These are phyloP conservation scores for Drosophila fulvimacula DNA, from an alignment of 2,888 invertebrate species.

Conservation along the genomic window DNA sequence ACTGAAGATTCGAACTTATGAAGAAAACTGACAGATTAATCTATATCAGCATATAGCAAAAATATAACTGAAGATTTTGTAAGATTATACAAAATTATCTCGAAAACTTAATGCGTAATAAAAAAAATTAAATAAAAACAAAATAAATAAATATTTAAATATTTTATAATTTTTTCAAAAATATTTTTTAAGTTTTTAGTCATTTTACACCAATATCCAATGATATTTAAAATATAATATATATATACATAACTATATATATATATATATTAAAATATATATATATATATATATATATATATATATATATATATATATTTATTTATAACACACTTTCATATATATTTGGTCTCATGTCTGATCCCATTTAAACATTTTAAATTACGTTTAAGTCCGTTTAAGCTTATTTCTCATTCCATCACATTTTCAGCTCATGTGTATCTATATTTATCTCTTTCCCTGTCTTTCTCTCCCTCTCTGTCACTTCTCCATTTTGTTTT, in stretches of 20 bases:
- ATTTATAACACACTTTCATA: background rate
- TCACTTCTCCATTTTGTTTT: conserved; percentile 36
- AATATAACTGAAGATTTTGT: no score
- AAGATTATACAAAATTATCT: no score
- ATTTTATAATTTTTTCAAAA: no score
- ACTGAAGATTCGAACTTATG: no score
- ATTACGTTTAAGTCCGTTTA: conserved; percentile 35
- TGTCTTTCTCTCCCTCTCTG: conserved; percentile 5
- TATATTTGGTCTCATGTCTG: background rate
- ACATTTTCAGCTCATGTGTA: background rate
- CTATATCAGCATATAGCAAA: no score
- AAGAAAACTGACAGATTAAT: no score
- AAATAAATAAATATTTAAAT: no score
- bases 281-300: background rate
- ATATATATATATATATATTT: background rate
- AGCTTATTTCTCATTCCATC: conserved; percentile 13
- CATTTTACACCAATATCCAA: no score
- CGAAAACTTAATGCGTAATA: no score
- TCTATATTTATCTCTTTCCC: conserved; percentile 2
- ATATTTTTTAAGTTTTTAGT: no score
- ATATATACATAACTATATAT: background rate
- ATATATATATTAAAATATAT: background rate
- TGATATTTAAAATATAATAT: no score
- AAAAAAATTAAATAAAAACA: no score
- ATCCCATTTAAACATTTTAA: conserved; percentile 29